Evolutionary conservation across 2,113 vertebrate genomes (phyloP), one percentile per base, ranked within the genome.

Genomic region (Apteryx owenii): DNA sequence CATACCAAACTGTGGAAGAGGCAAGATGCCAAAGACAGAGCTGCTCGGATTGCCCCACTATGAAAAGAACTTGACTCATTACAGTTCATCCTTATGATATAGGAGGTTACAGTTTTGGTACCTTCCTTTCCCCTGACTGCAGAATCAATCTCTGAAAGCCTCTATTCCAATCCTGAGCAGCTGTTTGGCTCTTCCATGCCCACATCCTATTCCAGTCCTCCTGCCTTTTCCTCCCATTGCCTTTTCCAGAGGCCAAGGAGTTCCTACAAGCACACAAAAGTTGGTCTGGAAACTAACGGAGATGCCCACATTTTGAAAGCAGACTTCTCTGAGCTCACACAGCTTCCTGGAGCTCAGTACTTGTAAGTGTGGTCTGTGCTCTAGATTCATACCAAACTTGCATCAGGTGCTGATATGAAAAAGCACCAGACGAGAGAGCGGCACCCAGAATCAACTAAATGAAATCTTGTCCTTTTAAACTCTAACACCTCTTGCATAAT

Each of bases 81-180:
- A 14, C 6, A 28, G 91, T 23, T 72, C 91, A 56, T 69, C 64
- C 61, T 48, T 62, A 16, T 8, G 42, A 77, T 36, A 70, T 6
- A 48, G n/a, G 58, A 83, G n/a, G 80, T 80, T n/a, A 72, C 51
- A 83, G 62, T 54, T 51, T 38, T 51, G 31, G 53, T 68, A 72
- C 28, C 48, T 77, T 10, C 31, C 2, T 64, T 50, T 88, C 66
- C 82, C 64, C 36, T 29, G 7, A 11, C 31, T 44, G 78, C 61
- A 87, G 73, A 81, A 46, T 26, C 51, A 50, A 29, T 28, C 60
- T 81, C 31, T 80, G 60, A 28, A 87, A 93, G 51, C 17, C 3
- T 2, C 28, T 87, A 8, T 40, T 72, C 36, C 78, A 79, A 3
- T 3, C 12, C 66, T 2, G 0, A 0, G 3, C 33, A 53, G 36